Evolutionary conservation across 2,888 invertebrate species (phyloP), one percentile per base, ranked within the genome.

Genomic region (Zootermopsis nevadensis): DNA sequence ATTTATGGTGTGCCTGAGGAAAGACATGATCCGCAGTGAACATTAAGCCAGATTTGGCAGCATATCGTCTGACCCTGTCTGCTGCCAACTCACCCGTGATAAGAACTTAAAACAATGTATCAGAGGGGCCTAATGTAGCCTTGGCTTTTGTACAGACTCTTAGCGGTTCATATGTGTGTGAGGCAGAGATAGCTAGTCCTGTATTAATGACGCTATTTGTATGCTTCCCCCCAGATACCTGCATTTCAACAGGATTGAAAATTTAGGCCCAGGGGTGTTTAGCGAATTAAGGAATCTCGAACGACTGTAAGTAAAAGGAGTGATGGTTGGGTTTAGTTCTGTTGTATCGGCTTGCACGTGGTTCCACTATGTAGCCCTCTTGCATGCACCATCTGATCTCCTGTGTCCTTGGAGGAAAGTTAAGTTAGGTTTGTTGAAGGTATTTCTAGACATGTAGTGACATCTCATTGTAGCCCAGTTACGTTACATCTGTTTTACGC

Each of bases 191-290:
- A 27, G 35, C 42, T 74, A 35, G 24, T 74, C 33, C 33, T 30
- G 24, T 35, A 35, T 53, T 77, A 77, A 77, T 77, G 77, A 15
- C 31, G 24, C 24, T 77, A 19, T 79, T 66, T 79, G 60, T 79
- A 27, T 79, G 81, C 76, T 80, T n/a, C n/a, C 82, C 67, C 77
- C 66, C 87, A 89, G 89, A 85, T 89, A 89, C 84, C 87, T 89
- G 77, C 89, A 89, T 86, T 89, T 88, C 86, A 89, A 89, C 86
- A 86, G 87, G 83, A 86, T 89, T 77, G 87, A 88, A 85, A 86
- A 86, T 77, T 85, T 89, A 83, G 86, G 86, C 76, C 86, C 87
- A 60, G 87, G 87, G 66, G 88, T 88, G 77, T 89, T 89, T 86
- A 86, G 86, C 67, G 87, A 87, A 83, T 86, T 89, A 74, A 87